A percentile compares a stretch with the other conserved stretches of the same genome.
Evolutionary conservation across 2,797 vertebrate genomes (phyloP).

Genomic region (Neosalanx taihuensis): DNA sequence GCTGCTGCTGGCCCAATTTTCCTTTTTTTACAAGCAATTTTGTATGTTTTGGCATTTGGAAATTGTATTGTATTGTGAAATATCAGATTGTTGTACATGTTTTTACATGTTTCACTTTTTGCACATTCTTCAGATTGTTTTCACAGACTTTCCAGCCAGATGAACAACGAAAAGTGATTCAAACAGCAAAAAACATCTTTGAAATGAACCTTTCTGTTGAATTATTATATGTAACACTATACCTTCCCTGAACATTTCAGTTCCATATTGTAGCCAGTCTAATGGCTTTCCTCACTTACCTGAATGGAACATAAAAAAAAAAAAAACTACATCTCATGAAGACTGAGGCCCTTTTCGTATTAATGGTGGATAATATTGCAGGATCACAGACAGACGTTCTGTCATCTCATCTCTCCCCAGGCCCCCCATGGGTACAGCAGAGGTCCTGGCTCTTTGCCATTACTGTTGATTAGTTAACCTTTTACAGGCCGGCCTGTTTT

Average conservation of each 20-base stretch:
- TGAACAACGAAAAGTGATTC: no score
- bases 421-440: neutral
- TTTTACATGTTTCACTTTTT: no score
- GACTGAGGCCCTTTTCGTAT: slow-evolving; percentile 17
- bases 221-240: no score
- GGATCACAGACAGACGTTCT: slow-evolving; percentile 1
- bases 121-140: no score
- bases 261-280: neutral
- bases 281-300: neutral
- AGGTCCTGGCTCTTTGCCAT: slow-evolving; percentile 54
- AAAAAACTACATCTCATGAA: neutral
- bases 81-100: no score
- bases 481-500: slow-evolving; percentile 57
- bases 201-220: no score
- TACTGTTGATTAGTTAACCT: slow-evolving; percentile 69
- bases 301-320: neutral
- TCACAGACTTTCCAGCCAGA: neutral
- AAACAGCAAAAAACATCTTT: no score
- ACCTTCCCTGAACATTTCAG: no score
- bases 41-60: neutral
- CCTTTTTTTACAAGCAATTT: neutral
- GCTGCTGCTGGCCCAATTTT: neutral
- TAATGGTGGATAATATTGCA: slow-evolving; percentile 8
- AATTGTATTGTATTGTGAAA: no score
- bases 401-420: neutral